phyloP scores from a whole-genome alignment of 2,797 vertebrate species.

The Phataginus tetradactyla region DNA sequence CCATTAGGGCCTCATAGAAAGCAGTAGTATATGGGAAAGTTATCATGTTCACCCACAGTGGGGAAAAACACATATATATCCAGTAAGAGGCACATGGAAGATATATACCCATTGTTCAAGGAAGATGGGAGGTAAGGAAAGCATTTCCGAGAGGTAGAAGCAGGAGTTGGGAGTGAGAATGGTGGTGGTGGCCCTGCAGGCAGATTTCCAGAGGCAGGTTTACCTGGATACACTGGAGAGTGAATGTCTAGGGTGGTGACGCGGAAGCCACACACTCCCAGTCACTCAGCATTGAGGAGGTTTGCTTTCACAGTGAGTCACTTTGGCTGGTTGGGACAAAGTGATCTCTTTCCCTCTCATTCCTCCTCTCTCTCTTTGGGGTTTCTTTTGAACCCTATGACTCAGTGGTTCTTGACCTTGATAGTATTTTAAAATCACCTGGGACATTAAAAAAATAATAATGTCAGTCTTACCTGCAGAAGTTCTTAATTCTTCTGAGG shows the following conservation, averaged over 20 bases:
- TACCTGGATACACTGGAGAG: too few species aligned
- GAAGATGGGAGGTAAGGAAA: neutral
- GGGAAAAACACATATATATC: neutral
- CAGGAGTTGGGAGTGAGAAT: neutral
- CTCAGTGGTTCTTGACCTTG: neutral
- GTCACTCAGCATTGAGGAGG: neutral
- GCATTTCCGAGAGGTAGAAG: neutral
- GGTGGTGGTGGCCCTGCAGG: neutral
- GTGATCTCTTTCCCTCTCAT: neutral
- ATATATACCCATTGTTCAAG: neutral
- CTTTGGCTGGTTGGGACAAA: neutral
- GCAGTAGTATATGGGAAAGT: neutral
- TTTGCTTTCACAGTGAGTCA: neutral
- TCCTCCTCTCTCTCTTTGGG: neutral
- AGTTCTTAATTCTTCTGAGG: neutral
- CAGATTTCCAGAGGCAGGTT: neutral
- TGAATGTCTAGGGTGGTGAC: neutral
- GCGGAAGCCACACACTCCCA: too few species aligned
- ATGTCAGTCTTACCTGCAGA: neutral
- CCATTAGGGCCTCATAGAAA: neutral
- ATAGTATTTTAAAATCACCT: neutral
- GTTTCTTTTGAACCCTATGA: neutral
- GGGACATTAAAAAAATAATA: neutral
- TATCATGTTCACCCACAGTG: neutral
- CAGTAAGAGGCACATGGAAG: neutral